Evolutionary conservation across 2,113 vertebrate species (phyloP), one percentile per base, ranked within the genome.

Genomic region (Siniperca chuatsi): DNA sequence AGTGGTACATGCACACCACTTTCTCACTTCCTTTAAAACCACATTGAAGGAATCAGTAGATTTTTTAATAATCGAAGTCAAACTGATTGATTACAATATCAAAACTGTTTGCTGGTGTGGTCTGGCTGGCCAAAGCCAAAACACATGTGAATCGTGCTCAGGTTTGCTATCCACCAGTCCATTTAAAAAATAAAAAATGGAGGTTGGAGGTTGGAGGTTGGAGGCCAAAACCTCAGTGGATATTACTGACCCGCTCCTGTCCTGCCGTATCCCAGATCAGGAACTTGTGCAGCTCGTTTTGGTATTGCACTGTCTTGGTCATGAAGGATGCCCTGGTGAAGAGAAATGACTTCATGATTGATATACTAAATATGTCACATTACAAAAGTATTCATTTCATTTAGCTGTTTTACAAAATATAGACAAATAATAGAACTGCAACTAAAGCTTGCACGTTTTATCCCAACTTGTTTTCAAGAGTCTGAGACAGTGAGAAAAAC

Each of bases 251-350:
- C 96, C 98, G 92, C 72, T 99, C 98, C 91, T 99, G 98, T 91
- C 98, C 98, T 74, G 98, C 98, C 46, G 98, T 99, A 89, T 99
- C 98, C 98, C 98, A 99, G 93, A 99, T 99, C 84, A 99, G 96
- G 93, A 98, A 99, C 94, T 99, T 99, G 95, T 99, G 98, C 48
- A 99, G 95, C 92, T 99, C 98, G 86, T 97, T 99, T 92, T 98
- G 97, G 95, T 98, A 97, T 93, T 98, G 98, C 87, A 99, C 98
- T 44, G 98, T 99, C 96, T 99, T 99, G 87, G 98, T 99, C 98
- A 99, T 99, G 94, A 99, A 99, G 52, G 98, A 99, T 37, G 98
- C 98, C 92, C 98, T 99, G 94, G 81, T 93, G 94, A 93, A 76
- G 60, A 91, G 33, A 79, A 84, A 71, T 0, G 0, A 10, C 7